phyloP scores from a whole-genome alignment of 2,888 invertebrate species.

The Agapostemon virescens region DNA sequence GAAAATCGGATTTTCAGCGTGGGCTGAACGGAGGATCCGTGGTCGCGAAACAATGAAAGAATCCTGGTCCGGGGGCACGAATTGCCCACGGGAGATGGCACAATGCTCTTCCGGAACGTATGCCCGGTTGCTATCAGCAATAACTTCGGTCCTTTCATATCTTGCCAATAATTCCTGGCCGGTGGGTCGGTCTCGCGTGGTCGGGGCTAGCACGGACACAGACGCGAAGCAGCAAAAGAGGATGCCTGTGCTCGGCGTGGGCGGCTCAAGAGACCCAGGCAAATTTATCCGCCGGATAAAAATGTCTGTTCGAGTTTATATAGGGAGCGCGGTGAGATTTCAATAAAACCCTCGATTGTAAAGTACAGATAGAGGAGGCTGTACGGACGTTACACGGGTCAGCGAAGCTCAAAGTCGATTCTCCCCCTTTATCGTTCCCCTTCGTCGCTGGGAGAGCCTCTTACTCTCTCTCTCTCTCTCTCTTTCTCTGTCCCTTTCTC shows the following conservation, averaged over 20 bases:
- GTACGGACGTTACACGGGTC: conserved; percentile 74
- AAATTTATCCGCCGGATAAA: conserved; percentile 79
- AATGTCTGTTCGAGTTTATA: conserved; percentile 78
- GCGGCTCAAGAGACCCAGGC: conserved; percentile 40
- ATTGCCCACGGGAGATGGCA: conserved; percentile 39
- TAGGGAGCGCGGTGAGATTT: conserved; percentile 70
- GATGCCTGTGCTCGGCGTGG: neutral
- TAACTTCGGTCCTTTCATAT: conserved; percentile 77
- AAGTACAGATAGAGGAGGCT: conserved; percentile 74
- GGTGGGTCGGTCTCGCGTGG: conserved; percentile 35
- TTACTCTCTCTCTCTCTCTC: neutral
- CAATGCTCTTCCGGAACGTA: conserved; percentile 54
- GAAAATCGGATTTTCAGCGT: neutral
- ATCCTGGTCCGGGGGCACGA: conserved; percentile 31
- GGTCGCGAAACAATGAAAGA: conserved; percentile 4
- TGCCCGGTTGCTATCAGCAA: conserved; percentile 76
- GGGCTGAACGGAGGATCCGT: neutral
- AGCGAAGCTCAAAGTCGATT: conserved; percentile 73
- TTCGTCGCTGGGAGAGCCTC: neutral
- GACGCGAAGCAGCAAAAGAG: neutral
- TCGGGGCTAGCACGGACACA: neutral
- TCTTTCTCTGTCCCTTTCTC: neutral
- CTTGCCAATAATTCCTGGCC: conserved; percentile 76
- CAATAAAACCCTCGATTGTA: conserved; percentile 77
- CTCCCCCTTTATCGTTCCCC: conserved; percentile 12